These are phyloP conservation scores for Tonatia bakeri DNA, from an alignment of 2,113 vertebrate genomes.

Conservation along the genomic window DNA sequence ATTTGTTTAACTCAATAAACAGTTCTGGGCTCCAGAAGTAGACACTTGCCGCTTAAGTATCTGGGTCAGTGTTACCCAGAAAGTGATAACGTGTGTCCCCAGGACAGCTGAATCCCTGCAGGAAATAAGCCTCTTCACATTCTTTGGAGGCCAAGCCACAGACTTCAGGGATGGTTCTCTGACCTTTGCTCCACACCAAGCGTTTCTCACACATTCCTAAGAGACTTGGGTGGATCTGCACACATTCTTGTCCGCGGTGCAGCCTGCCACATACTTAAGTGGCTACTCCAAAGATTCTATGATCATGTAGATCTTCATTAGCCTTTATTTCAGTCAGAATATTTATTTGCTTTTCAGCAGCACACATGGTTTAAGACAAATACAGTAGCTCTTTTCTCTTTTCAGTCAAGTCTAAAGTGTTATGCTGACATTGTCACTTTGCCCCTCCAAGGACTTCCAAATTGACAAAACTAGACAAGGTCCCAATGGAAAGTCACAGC, in stretches of 20 bases:
- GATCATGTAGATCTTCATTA: neutral
- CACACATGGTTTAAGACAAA: slow-evolving; percentile 42
- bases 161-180: neutral
- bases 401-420: neutral
- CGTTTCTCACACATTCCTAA: slow-evolving; percentile 10
- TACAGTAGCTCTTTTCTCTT: slow-evolving; percentile 32
- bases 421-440: neutral
- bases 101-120: neutral
- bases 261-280: neutral
- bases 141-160: neutral
- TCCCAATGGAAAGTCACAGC: neutral
- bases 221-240: neutral
- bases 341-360: slow-evolving; percentile 43
- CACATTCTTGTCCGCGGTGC: neutral
- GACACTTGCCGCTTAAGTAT: neutral
- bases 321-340: slow-evolving; percentile 2
- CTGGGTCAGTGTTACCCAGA: slow-evolving; percentile 3
- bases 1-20: slow-evolving; percentile 36
- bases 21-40: neutral
- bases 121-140: neutral
- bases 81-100: neutral
- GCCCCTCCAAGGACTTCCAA: neutral
- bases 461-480: neutral
- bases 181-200: neutral
- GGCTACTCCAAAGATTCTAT: neutral